Conservation (phyloP, 1,140 invertebrate genomes). For the Magallana ariakensis region DNA sequence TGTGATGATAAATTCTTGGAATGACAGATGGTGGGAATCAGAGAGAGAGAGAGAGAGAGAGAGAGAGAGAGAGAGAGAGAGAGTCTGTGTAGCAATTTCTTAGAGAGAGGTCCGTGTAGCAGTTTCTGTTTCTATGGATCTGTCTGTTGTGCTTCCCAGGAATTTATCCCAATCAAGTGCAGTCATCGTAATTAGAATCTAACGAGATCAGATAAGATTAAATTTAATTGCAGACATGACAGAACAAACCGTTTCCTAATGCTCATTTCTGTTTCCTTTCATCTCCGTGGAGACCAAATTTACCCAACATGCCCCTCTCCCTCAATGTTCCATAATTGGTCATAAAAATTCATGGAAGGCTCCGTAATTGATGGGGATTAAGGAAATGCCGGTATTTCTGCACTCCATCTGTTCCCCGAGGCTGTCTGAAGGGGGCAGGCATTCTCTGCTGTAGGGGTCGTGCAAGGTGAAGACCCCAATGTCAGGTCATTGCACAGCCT, state of each 20-base stretch:
- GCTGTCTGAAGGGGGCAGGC: background rate
- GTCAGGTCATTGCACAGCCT: slow-evolving; percentile 9
- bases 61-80: too few species aligned
- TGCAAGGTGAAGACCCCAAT: background rate
- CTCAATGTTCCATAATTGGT: background rate
- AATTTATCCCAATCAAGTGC: background rate
- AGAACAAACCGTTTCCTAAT: slow-evolving; percentile 15
- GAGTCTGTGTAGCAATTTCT: too few species aligned
- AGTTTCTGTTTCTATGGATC: too few species aligned
- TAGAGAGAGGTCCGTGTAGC: too few species aligned
- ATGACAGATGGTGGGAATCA: too few species aligned
- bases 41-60: too few species aligned
- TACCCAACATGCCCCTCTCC: slow-evolving; percentile 23
- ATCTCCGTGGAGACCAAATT: slow-evolving; percentile 21
- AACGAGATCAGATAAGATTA: slow-evolving; percentile 19
- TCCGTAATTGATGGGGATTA: slow-evolving; percentile 11
- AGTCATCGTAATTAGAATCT: slow-evolving; percentile 20
- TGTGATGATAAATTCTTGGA: too few species aligned
- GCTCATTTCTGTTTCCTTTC: background rate
- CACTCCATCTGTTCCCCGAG: background rate
- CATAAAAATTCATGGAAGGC: slow-evolving; percentile 26
- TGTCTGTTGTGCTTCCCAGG: too few species aligned
- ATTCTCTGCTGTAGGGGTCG: background rate
- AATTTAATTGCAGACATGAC: slow-evolving; percentile 6
- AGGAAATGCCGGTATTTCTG: background rate